Evolutionary conservation across 2,888 invertebrate species (phyloP).

Genomic region (Protonemura montana): DNA sequence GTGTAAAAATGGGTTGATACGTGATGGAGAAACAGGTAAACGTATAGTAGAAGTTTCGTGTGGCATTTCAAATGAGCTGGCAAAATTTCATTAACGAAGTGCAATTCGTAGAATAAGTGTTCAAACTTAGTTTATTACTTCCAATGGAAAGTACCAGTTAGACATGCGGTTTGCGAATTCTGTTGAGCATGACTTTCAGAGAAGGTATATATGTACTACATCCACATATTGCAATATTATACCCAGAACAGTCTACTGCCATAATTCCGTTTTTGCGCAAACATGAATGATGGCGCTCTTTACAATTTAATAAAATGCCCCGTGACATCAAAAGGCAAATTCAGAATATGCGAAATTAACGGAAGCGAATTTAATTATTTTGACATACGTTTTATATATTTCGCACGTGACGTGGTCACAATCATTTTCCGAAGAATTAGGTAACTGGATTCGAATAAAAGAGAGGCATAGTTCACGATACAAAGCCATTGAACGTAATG

Average conservation of each 20-base stretch:
- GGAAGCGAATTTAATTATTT: neutral
- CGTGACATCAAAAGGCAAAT: neutral
- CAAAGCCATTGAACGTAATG: too few species aligned
- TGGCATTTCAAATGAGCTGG: neutral
- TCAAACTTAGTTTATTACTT: neutral
- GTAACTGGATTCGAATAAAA: too few species aligned
- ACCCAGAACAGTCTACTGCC: neutral
- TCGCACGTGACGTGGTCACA: neutral
- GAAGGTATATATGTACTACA: neutral
- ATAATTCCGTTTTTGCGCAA: neutral
- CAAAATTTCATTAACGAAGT: neutral
- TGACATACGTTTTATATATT: neutral
- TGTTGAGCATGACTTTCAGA: neutral
- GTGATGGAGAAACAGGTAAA: neutral
- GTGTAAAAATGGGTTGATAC: neutral
- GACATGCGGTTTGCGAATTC: neutral
- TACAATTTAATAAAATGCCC: neutral
- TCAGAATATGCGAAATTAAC: neutral
- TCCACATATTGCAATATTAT: neutral
- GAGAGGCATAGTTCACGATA: too few species aligned
- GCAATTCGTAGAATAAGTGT: neutral
- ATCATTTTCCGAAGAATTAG: neutral
- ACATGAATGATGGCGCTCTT: neutral
- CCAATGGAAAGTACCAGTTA: neutral
- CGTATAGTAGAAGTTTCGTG: neutral